Evolutionary conservation across 2,113 vertebrate species (phyloP), one percentile per base, ranked within the genome.

Genomic region (Actenoides hombroni): DNA sequence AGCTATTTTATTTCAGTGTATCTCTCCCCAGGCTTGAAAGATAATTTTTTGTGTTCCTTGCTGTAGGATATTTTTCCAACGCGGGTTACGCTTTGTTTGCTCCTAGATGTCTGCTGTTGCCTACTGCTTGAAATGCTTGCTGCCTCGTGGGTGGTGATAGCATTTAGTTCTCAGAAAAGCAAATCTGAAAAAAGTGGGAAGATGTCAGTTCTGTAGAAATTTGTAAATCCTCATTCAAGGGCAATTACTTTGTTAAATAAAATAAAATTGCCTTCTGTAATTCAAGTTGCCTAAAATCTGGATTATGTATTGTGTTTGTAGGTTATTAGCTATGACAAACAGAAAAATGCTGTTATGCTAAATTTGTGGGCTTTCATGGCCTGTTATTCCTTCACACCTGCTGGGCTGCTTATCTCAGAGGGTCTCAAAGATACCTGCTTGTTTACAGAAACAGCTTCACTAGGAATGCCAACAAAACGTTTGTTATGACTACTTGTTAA

Each of bases 401-500:
- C 86, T 82, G 80, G 39, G 49, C 68, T 65, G 77, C 20, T 31
- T 65, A 51, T 73, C 73, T 94, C 33, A 60, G 24, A 26, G 40
- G 54, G 70, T 74, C 42, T 76, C 39, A 65, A 88, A 91, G 80
- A 93, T 75, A 76, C 57, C 46, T 77, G 16, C 49, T 42, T 91
- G 91, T 53, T 94, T 92, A 49, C 53, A 78, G 56, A 59, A 93
- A 59, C 17, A 40, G 17, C 60, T 65, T 68, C 23, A 13, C 65
- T 51, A 54, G 56, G 83, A 94, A 92, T 91, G 83, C 73, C 35
- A 87, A 53, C 60, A 89, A 68, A 57, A 75, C 21, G 13, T n/a
- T 96, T 94, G 49, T 90, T 96, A 33, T 91, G 75, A 42, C 51
- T 79, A 8, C 54, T 83, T 29, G 26, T 83, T 92, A 81, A 70